Conservation (phyloP, 2,888 invertebrate genomes). For the Tetanocera ferruginea region DNA sequence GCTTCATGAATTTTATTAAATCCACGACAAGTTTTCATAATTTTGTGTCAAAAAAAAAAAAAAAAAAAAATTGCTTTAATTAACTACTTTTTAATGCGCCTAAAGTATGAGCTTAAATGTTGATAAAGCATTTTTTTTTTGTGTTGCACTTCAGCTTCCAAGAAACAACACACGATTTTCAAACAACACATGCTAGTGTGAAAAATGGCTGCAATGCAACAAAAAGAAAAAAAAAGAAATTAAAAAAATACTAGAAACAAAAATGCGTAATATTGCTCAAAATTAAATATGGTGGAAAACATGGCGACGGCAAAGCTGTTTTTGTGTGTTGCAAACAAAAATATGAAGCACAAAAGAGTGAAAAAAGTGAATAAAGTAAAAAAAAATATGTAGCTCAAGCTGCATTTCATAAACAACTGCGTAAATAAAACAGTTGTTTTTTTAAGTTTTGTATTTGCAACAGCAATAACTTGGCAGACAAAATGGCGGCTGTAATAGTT, state of each 20-base stretch:
- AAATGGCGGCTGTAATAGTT: neutral
- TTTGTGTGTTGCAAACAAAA: neutral
- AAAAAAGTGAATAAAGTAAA: neutral
- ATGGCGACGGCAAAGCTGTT: conserved; percentile 12
- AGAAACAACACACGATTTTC: no score
- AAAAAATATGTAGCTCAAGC: neutral
- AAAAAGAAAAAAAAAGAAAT: neutral
- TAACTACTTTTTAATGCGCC: neutral
- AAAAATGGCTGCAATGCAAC: no score
- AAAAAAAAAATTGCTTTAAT: neutral
- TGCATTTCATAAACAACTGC: neutral
- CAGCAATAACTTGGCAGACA: neutral
- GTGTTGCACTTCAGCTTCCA: no score
- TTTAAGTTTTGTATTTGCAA: neutral
- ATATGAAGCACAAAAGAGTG: neutral
- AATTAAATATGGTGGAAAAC: conserved; percentile 1
- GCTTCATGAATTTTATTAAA: no score
- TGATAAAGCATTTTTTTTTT: neutral
- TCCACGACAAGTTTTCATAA: no score
- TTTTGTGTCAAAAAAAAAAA: neutral
- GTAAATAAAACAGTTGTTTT: neutral
- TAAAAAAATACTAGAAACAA: neutral
- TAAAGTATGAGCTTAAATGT: neutral
- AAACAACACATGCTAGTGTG: no score
- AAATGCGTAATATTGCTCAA: neutral